Evolutionary conservation across 1,140 invertebrate species (phyloP), one percentile per base, ranked within the genome.

Genomic region (Metaphire vulgaris): DNA sequence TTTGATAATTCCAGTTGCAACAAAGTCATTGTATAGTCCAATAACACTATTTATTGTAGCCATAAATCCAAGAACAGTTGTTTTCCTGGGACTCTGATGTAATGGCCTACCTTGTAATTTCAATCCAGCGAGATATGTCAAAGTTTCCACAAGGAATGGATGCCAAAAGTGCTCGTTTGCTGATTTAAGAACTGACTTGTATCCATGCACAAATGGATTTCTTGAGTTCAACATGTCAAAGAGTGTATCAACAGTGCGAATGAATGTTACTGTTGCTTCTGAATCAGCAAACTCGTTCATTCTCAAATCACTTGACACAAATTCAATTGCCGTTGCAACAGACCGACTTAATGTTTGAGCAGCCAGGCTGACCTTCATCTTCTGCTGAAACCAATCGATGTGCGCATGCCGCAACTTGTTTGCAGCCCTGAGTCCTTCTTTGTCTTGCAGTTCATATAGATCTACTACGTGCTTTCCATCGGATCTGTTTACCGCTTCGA

Each of bases 21-120:
- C 67, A 30, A 77, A 68, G 16, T 28, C 30, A 26, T 75, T n/a
- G 34, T 15, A 69, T 16, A 80, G 32, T 31, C 68, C 28, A 21
- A 34, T 0, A 1, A 76, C 14, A 56, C 77, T 33, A 33, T 72
- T 33, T 32, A 34, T 31, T 32, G 70, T n/a, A 2, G 30, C 70
- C 33, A 34, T n/a, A 72, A 72, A 72, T 0, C 70, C 70, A 72
- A 72, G 30, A 2, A 72, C 41, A 14, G 70, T 32, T 32, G 30
- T 72, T 33, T 72, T 72, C 32, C 70, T 32, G 26, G 26, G 28
- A 12, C 28, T 34, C 26, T 32, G 41, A 33, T 34, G 26, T 34
- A 72, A 26, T 33, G 41, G 70, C 6, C 28, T 29, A n/a, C 70
- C 70, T 1, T 31, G 28, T 21, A 56, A 21, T 56, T 56, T 56